Base-by-base conservation (phyloP, 2,888 invertebrate species). In the Charanyca ferruginea region DNA sequence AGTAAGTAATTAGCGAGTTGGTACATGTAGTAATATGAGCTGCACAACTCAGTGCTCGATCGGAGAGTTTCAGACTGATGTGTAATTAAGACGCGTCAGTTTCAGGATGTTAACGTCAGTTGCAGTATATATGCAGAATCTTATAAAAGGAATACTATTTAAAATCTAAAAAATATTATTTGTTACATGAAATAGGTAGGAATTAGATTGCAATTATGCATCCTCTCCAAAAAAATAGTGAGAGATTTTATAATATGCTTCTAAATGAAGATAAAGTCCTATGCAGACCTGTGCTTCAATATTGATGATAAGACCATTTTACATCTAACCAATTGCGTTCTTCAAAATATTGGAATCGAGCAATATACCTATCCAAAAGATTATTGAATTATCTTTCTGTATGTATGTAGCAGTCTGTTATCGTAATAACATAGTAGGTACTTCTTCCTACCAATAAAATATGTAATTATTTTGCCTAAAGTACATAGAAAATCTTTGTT, bases 61-160 rank as follows among this genome's bases (percentile, higher is more conserved):
- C 32, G 20, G 32, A 51, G 32, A 48, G 38, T 64, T 69, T 41
- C 8, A 69, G 32, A 23, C 57, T 45, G 52, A 57, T 44, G 23
- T 57, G 52, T 70, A 64, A 57, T 74, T 58, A 68, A 68, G 61
- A 22, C 20, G 9, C 59, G 52, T 64, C 55, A 60, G 25, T 45
- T 45, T 11, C 55, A 52, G 47, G 8, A 48, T 38, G 5, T 35
- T 20, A 13, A 9, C 23, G 35, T 60, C 52, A 57, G 20, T 58
- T 57, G 18, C 48, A 44, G 57, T 11, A 32, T 32, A 32, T 9
- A 41, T 44, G 22, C 28, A 22, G 22, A 28, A 28, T 25, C 28
- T 49, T 38, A 9, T 63, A 8, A n/a, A 28, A 62, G 0, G 9
- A 7, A 11, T 32, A 32, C 9, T 32, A 32, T 32, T 32, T 32